Conservation (phyloP, 2,797 vertebrate genomes). For the Perdix hodgsoniae region DNA sequence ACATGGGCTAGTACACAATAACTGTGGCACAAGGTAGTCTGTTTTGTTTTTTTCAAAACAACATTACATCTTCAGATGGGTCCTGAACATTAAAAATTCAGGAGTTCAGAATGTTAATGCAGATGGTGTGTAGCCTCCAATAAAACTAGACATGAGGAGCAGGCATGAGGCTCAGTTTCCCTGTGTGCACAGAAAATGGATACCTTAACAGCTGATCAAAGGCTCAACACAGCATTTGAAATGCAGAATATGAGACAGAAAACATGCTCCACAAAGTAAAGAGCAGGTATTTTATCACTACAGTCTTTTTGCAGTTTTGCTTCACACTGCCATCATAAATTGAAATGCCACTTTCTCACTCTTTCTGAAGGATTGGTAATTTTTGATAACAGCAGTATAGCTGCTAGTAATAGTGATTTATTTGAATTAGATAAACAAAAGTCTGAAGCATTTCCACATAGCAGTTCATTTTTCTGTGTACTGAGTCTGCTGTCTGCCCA, state of each 20-base stretch:
- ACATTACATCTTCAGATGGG: neutral
- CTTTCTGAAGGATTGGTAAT: neutral
- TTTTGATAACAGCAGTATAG: neutral
- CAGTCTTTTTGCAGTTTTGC: neutral
- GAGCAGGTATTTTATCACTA: too few relatives aligned
- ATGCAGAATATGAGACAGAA: neutral
- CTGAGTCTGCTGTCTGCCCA: neutral
- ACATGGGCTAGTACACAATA: neutral
- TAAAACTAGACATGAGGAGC: neutral
- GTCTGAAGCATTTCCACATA: neutral
- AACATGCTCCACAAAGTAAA: neutral
- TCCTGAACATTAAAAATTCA: constrained; percentile 30
- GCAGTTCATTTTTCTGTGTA: neutral
- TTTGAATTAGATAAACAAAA: neutral
- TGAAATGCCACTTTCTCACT: neutral
- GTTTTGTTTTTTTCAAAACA: constrained; percentile 19
- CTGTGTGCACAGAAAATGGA: constrained; percentile 17
- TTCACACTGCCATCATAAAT: neutral
- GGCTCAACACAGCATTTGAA: neutral
- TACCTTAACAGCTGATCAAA: neutral
- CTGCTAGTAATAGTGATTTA: neutral
- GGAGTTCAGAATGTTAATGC: constrained; percentile 1
- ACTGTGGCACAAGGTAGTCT: neutral
- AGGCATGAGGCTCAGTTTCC: neutral
- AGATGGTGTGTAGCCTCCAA: neutral